Evolutionary conservation across 2,797 vertebrate genomes (phyloP).

Genomic region (Mustela erminea): DNA sequence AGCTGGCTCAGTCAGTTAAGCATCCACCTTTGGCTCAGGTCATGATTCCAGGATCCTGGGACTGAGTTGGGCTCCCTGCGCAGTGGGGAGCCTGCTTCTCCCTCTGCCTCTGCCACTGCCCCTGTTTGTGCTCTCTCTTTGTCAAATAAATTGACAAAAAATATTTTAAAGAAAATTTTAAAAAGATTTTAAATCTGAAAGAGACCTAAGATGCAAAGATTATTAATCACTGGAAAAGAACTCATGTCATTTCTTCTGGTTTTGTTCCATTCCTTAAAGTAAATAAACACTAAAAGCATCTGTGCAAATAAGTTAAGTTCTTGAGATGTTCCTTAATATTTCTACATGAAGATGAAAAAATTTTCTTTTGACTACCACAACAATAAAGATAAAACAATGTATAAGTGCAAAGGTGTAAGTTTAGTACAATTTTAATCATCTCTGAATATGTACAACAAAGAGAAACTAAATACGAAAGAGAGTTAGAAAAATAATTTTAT

Average conservation of each 20-base stretch:
- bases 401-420: not conserved
- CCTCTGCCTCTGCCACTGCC: no score
- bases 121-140: no score
- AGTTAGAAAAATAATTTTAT: not conserved
- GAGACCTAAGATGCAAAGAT: not conserved
- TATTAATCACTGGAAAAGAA: not conserved
- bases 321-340: slow-evolving; percentile 19
- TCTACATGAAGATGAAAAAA: not conserved
- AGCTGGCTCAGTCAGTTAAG: no score
- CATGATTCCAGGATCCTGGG: no score
- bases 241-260: not conserved
- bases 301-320: not conserved
- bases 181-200: not conserved
- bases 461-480: not conserved
- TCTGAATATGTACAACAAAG: not conserved
- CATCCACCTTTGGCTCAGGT: no score
- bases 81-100: no score
- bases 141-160: no score
- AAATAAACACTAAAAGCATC: not conserved
- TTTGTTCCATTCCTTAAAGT: not conserved
- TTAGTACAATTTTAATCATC: not conserved
- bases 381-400: not conserved
- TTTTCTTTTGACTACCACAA: not conserved
- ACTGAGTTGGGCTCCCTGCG: no score
- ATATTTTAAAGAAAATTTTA: not conserved